These are phyloP conservation scores for Helobdella robusta DNA, from an alignment of 2,888 invertebrate genomes.

Conservation along the genomic window DNA sequence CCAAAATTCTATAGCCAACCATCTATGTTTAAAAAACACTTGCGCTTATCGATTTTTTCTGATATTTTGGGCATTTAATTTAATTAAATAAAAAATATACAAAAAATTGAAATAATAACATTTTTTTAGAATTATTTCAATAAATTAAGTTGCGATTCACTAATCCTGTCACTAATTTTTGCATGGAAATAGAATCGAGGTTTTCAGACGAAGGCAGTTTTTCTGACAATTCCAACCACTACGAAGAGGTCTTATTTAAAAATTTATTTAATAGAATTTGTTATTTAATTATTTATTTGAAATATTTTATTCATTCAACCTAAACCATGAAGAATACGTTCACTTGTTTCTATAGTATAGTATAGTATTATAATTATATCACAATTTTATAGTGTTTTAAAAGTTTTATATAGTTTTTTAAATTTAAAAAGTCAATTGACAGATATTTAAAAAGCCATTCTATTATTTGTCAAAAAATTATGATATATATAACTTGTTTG, in stretches of 20 bases:
- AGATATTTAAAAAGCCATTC: too few species aligned
- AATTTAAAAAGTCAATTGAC: too few species aligned
- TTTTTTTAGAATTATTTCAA: neutral
- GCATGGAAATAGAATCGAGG: slow-evolving; percentile 17
- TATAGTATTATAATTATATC: too few species aligned
- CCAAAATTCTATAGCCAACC: too few species aligned
- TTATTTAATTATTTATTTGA: neutral
- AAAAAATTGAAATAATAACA: neutral
- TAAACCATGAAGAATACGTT: too few species aligned
- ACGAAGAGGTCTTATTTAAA: neutral
- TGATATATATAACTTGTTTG: neutral
- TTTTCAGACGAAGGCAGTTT: slow-evolving; percentile 1
- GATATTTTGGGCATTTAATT: neutral
- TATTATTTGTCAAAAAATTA: neutral
- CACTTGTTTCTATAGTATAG: too few species aligned
- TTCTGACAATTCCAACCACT: slow-evolving; percentile 10
- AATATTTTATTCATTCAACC: too few species aligned
- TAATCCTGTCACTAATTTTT: too few species aligned
- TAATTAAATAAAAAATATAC: neutral
- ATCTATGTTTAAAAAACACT: too few species aligned
- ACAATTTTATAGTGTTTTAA: too few species aligned
- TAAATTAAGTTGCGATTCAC: neutral
- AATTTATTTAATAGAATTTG: neutral
- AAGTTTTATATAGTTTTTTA: too few species aligned
- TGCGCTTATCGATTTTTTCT: slow-evolving; percentile 14